These are phyloP conservation scores for Scaptomyza tumidula DNA, from an alignment of 2,888 invertebrate genomes.

Conservation along the genomic window DNA sequence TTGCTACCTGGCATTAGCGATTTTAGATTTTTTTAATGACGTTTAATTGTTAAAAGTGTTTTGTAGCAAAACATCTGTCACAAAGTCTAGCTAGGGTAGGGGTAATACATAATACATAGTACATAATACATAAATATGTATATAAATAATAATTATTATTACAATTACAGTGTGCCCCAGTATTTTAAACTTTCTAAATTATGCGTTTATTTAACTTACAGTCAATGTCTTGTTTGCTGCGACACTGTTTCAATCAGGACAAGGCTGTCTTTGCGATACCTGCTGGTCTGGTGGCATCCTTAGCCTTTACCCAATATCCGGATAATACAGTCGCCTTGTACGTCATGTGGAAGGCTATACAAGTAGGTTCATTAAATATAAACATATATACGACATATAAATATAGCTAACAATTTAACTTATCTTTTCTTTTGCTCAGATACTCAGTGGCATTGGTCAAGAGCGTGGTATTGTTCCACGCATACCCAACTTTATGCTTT, in stretches of 20 bases:
- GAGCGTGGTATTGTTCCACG: constrained; percentile 88
- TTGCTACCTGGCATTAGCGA: neutral
- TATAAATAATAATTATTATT: too few relatives aligned
- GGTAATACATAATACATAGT: too few relatives aligned
- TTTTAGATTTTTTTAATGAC: neutral
- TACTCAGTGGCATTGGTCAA: constrained; percentile 90
- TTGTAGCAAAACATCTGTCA: neutral
- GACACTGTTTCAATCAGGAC: constrained; percentile 87
- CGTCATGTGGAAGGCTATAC: constrained; percentile 92
- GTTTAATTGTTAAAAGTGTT: neutral
- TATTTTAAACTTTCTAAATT: too few relatives aligned
- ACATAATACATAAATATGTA: too few relatives aligned
- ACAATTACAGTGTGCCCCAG: too few relatives aligned
- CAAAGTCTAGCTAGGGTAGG: neutral
- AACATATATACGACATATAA: neutral
- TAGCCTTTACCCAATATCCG: constrained; percentile 90
- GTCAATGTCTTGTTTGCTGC: constrained; percentile 88
- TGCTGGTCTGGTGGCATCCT: constrained; percentile 89
- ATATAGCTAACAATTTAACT: neutral
- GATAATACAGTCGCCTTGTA: constrained; percentile 92
- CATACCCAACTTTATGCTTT: constrained; percentile 88
- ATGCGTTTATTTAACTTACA: constrained; percentile 73
- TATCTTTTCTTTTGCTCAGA: constrained; percentile 84
- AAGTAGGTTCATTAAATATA: constrained; percentile 85
- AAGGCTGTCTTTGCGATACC: constrained; percentile 88